Base-by-base conservation (phyloP, 2,888 invertebrate genomes). In the Choreutis nemorana region DNA sequence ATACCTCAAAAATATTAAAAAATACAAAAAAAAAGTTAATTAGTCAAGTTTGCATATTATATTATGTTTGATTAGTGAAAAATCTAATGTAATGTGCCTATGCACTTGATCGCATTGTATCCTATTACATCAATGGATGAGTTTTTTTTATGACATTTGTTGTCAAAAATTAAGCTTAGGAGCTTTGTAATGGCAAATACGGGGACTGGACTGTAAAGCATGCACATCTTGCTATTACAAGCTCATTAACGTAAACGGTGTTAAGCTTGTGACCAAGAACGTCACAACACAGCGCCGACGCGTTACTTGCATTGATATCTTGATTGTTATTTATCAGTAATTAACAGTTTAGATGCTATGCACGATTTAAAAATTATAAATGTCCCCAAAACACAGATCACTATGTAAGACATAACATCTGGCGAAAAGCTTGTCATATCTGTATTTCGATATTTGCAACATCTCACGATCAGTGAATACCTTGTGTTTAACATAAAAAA, bases 11-110 rank as follows among this genome's bases (percentile, higher is more conserved):
- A 61, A 56, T 52, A 49, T 42, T 45, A 48, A 48, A 67, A 71
- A 70, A 63, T 48, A 35, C 28, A 56, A 22, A 55, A 72, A 71
- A 71, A 72, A 70, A 61, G 57, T 44, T 35, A 11, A 32, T 29
- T 50, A 47, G 51, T 66, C 71, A 68, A 67, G 71, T 52, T 55
- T 44, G 75, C 75, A 73, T 72, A 65, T 51, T 55, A 64, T 72
- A 66, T 73, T 73, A 75, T 72, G 65, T 75, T 73, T 58, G 65
- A 73, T 75, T 71, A 67, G 58, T 37, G 45, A 53, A 56, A 67
- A 26, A 72, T 75, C 73, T 66, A 50, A 75, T 73, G 52, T 71
- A 68, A 75, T 73, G 71, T 78, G 65, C 61, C 36, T 66, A 59
- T 72, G 72, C 68, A 58, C 72, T 73, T 66, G 67, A 56, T 49